These are phyloP conservation scores for Congeria kusceri DNA, from an alignment of 2,888 invertebrate genomes.

Conservation along the genomic window DNA sequence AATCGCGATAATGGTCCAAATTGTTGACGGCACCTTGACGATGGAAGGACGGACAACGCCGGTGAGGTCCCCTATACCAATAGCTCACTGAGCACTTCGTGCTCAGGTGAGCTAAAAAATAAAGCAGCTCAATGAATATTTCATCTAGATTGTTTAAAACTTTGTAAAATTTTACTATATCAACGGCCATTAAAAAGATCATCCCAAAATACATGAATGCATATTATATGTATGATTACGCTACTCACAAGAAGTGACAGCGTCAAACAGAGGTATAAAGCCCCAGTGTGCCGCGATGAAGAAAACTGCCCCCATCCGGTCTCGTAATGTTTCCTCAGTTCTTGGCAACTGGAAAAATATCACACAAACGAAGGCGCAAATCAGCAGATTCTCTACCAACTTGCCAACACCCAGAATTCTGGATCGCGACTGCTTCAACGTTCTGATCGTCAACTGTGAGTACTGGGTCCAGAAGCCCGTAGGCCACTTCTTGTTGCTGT, in stretches of 20 bases:
- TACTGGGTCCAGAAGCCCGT: conserved; percentile 92
- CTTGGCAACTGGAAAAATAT: conserved; percentile 92
- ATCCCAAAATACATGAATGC: no score
- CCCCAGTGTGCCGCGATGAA: conserved; percentile 94
- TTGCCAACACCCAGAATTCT: conserved; percentile 90
- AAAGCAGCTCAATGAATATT: no score
- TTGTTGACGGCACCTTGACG: no score
- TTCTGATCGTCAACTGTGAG: conserved; percentile 90
- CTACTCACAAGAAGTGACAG: conserved; percentile 92
- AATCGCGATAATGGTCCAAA: no score
- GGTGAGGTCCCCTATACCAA: no score
- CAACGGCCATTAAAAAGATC: no score
- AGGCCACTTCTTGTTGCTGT: conserved; percentile 87
- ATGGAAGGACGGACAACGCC: no score
- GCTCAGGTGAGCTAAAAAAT: no score
- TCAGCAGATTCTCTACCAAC: conserved; percentile 89
- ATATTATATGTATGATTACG: no score
- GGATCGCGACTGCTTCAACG: conserved; percentile 88
- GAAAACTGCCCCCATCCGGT: conserved; percentile 93
- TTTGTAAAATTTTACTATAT: no score
- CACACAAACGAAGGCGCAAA: conserved; percentile 89
- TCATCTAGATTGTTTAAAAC: no score
- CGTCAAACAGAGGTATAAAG: conserved; percentile 92
- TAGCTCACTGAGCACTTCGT: no score
- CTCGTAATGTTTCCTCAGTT: conserved; percentile 90